Percentiles rank a stretch among this genome's conserved stretches.
These are phyloP conservation scores for Drosophila glabriapex DNA, from an alignment of 2,888 invertebrate species.

Conservation along the genomic window DNA sequence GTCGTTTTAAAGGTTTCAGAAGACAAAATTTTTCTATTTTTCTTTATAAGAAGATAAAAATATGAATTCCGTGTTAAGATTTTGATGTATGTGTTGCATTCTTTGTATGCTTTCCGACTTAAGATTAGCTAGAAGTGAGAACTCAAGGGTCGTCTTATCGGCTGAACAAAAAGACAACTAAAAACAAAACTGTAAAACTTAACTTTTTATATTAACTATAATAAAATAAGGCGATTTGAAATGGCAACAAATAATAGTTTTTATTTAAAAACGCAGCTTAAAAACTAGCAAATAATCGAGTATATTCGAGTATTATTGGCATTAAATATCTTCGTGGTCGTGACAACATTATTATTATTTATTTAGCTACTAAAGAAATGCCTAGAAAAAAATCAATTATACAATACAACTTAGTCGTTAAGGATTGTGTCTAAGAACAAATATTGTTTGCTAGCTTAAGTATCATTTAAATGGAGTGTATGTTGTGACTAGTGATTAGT, in stretches of 20 bases:
- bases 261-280: conserved; percentile 67
- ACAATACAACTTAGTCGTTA: conserved; percentile 48
- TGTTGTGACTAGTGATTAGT: conserved; percentile 29
- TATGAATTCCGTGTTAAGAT: neutral
- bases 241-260: conserved; percentile 71
- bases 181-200: conserved; percentile 4
- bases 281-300: conserved; percentile 68
- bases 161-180: neutral
- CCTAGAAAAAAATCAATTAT: conserved; percentile 29
- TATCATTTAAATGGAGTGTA: conserved; percentile 1
- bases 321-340: conserved; percentile 41
- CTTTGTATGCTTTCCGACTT: neutral
- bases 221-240: conserved; percentile 50
- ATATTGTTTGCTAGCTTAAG: conserved; percentile 49
- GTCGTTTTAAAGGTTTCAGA: conserved; percentile 31
- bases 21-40: conserved; percentile 1
- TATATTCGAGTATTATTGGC: conserved; percentile 58
- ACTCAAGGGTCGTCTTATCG: conserved; percentile 13
- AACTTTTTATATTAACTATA: conserved; percentile 14
- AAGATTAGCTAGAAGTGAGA: conserved; percentile 11
- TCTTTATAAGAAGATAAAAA: conserved; percentile 11
- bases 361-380: conserved; percentile 62
- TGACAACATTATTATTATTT: conserved; percentile 33
- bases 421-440: conserved; percentile 52
- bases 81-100: conserved; percentile 3